These are phyloP conservation scores for Reinhardtius hippoglossoides DNA, from an alignment of 2,113 vertebrate species.

Conservation along the genomic window DNA sequence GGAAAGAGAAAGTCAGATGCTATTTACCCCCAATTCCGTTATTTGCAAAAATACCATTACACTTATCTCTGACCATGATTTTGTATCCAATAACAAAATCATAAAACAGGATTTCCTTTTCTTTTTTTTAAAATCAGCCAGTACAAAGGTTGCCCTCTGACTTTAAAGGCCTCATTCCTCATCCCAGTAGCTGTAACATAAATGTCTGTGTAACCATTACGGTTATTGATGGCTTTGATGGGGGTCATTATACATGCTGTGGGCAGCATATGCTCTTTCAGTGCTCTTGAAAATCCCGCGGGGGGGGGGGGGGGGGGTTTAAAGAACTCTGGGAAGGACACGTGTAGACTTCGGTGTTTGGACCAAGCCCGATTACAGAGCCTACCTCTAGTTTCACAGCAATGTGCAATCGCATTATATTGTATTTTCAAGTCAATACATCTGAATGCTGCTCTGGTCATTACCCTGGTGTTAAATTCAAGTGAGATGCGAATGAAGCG, in stretches of 20 bases:
- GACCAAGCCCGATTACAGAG: slow-evolving; percentile 38
- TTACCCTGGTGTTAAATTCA: slow-evolving; percentile 29
- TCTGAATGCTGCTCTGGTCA: slow-evolving; percentile 19
- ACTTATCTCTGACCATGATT: slow-evolving; percentile 20
- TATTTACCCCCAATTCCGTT: background rate
- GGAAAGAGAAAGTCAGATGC: background rate
- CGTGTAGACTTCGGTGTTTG: slow-evolving; percentile 34
- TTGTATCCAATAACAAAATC: slow-evolving; percentile 13
- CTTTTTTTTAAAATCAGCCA: background rate
- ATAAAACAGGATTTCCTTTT: too few species aligned
- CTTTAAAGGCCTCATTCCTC: slow-evolving; percentile 72
- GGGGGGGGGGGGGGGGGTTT: slow-evolving; percentile 15
- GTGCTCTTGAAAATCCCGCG: slow-evolving; percentile 63
- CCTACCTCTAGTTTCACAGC: slow-evolving; percentile 10
- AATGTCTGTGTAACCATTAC: slow-evolving; percentile 78
- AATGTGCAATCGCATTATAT: slow-evolving; percentile 6
- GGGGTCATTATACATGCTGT: slow-evolving; percentile 80
- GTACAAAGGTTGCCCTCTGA: slow-evolving; percentile 64
- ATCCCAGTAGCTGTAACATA: slow-evolving; percentile 76
- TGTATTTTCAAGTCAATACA: slow-evolving; percentile 24
- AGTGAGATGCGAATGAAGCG: slow-evolving; percentile 12
- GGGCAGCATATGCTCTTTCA: slow-evolving; percentile 74
- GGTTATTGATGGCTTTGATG: slow-evolving; percentile 81
- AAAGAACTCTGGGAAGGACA: slow-evolving; percentile 61
- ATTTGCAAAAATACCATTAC: slow-evolving; percentile 21